Percentiles rank a stretch among this genome's conserved stretches.
These are phyloP conservation scores for Goniozus legneri DNA, from an alignment of 1,140 invertebrate genomes.

Conservation along the genomic window DNA sequence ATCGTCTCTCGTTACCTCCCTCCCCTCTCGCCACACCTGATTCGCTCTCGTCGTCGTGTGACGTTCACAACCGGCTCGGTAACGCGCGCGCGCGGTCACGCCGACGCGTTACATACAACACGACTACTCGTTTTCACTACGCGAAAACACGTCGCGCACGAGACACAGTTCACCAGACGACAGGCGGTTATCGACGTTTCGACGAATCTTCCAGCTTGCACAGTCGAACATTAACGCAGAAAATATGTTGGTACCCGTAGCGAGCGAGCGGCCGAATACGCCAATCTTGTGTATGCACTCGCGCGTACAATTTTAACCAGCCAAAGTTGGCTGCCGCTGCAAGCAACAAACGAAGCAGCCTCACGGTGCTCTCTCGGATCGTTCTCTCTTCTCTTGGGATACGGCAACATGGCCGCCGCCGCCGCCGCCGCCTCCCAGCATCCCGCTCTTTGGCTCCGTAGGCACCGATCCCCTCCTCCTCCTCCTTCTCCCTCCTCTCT, in stretches of 20 bases:
- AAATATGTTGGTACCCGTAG: too few relatives aligned
- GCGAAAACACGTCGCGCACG: background rate
- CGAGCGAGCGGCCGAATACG: background rate
- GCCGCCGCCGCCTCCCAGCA: constrained; percentile 44
- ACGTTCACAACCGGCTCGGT: constrained; percentile 18
- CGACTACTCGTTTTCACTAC: background rate
- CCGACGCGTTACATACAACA: too few relatives aligned
- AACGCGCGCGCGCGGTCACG: constrained; percentile 10
- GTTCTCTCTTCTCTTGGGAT: constrained; percentile 51
- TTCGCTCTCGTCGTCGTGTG: constrained; percentile 12
- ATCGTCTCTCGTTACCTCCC: background rate
- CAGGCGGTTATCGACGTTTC: too few relatives aligned
- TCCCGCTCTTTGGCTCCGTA: constrained; percentile 34
- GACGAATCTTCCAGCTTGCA: too few relatives aligned
- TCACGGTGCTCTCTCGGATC: constrained; percentile 46
- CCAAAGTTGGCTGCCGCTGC: constrained; percentile 40
- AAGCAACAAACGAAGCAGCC: constrained; percentile 47
- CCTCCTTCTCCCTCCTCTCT: constrained; percentile 9
- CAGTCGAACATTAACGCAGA: too few relatives aligned
- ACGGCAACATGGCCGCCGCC: constrained; percentile 52
- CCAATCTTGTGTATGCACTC: background rate
- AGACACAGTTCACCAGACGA: too few relatives aligned
- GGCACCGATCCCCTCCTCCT: constrained; percentile 26
- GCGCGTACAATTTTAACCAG: constrained; percentile 25
- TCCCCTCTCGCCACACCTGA: constrained; percentile 7